These are phyloP conservation scores for Solenopsis invicta DNA, from an alignment of 1,140 invertebrate genomes.

Conservation along the genomic window DNA sequence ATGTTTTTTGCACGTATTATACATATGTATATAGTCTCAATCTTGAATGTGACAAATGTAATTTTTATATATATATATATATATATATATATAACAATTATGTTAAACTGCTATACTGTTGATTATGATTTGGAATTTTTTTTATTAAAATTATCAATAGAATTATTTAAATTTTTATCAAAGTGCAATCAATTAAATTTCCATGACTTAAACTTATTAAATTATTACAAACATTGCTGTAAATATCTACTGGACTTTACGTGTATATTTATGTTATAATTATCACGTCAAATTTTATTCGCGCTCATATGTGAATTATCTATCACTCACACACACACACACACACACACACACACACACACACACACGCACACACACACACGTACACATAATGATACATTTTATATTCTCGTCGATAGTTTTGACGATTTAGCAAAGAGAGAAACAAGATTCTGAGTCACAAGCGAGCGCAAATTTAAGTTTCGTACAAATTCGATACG, in stretches of 20 bases:
- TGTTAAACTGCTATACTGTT: background rate
- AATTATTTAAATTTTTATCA: background rate
- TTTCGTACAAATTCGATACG: slow-evolving; percentile 24
- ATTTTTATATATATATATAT: background rate
- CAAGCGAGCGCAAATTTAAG: slow-evolving; percentile 51
- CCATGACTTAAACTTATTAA: background rate
- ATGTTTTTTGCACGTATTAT: background rate
- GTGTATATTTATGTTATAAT: background rate
- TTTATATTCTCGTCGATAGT: slow-evolving; percentile 12
- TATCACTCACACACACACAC: too few species aligned
- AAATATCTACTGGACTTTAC: background rate
- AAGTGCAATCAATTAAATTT: background rate
- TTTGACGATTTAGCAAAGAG: slow-evolving; percentile 57
- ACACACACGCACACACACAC: too few species aligned
- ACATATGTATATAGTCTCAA: background rate
- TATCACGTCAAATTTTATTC: slow-evolving; percentile 13
- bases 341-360: too few species aligned
- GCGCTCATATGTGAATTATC: background rate
- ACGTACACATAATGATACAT: background rate
- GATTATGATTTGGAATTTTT: background rate
- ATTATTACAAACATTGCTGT: background rate
- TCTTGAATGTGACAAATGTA: background rate
- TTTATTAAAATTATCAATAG: background rate
- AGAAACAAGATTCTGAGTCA: slow-evolving; percentile 57
- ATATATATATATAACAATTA: background rate